These are phyloP conservation scores for Dolomedes plantarius DNA, from an alignment of 2,888 invertebrate genomes.

Conservation along the genomic window DNA sequence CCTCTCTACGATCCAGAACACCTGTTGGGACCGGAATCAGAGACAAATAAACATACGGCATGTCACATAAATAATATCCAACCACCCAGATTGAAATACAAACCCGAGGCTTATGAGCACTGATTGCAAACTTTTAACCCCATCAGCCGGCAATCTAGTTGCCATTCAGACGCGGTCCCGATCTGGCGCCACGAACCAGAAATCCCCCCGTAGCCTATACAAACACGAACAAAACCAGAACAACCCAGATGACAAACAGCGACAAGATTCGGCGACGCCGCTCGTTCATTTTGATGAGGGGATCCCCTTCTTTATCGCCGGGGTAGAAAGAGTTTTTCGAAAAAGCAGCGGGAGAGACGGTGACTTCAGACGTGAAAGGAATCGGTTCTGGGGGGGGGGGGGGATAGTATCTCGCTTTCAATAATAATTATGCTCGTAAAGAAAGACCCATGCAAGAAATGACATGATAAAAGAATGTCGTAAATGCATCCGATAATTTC, in stretches of 20 bases:
- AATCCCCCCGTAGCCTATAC: not conserved
- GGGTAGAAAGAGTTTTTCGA: conserved; percentile 18
- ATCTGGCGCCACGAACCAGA: not conserved
- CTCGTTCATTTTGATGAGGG: conserved; percentile 31
- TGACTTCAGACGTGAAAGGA: conserved; percentile 26
- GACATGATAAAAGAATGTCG: too few relatives aligned
- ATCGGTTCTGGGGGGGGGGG: not conserved
- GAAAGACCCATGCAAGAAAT: too few relatives aligned
- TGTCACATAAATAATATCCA: conserved; percentile 1
- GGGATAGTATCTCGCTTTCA: too few relatives aligned
- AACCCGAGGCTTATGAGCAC: not conserved
- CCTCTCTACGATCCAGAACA: not conserved
- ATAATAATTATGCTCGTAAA: too few relatives aligned
- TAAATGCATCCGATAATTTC: too few relatives aligned
- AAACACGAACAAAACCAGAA: conserved; percentile 15
- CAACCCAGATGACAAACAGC: conserved; percentile 34
- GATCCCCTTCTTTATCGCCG: conserved; percentile 13
- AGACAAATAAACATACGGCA: not conserved
- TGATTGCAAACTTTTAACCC: conserved; percentile 4
- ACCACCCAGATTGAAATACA: conserved; percentile 1
- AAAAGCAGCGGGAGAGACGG: not conserved
- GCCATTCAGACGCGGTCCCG: not conserved
- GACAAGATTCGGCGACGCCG: conserved; percentile 16
- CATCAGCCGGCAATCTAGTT: not conserved
- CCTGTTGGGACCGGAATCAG: not conserved